Conservation (phyloP, 2,797 vertebrate genomes). For the Microtus californicus region DNA sequence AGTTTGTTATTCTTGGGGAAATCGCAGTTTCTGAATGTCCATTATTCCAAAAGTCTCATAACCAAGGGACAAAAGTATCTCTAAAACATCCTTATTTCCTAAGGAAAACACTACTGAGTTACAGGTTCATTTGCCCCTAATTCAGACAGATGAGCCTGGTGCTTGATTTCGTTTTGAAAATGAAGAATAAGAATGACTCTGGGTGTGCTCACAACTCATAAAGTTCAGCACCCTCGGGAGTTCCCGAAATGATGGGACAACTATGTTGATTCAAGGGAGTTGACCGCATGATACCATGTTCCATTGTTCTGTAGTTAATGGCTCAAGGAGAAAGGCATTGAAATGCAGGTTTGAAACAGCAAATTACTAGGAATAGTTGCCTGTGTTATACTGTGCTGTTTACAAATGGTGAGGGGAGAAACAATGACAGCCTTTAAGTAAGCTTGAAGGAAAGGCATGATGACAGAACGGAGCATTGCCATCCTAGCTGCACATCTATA, state of each 20-base stretch:
- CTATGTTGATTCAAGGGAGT: neutral
- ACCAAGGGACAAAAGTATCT: neutral
- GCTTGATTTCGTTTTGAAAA: neutral
- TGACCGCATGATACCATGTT: neutral
- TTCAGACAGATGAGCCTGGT: neutral
- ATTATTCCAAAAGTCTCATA: neutral
- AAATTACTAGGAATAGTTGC: constrained; percentile 40
- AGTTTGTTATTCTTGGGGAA: neutral
- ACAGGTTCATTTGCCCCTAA: neutral
- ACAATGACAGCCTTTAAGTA: constrained; percentile 41
- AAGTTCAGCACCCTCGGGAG: neutral
- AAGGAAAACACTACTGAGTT: neutral
- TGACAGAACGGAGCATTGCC: neutral
- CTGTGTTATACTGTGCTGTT: constrained; percentile 62
- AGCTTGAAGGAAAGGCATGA: neutral
- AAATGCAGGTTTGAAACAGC: constrained; percentile 12
- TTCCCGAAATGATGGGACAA: neutral
- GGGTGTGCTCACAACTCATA: neutral
- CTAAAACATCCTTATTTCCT: neutral
- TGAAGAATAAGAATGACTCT: neutral
- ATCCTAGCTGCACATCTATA: neutral
- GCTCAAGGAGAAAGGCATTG: constrained; percentile 27
- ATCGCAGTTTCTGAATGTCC: neutral
- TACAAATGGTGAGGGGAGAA: constrained; percentile 38
- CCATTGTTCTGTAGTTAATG: constrained; percentile 64